Percentiles rank a stretch among this genome's conserved stretches.
These are phyloP conservation scores for Bufo bufo DNA, from an alignment of 2,113 vertebrate genomes.

Conservation along the genomic window DNA sequence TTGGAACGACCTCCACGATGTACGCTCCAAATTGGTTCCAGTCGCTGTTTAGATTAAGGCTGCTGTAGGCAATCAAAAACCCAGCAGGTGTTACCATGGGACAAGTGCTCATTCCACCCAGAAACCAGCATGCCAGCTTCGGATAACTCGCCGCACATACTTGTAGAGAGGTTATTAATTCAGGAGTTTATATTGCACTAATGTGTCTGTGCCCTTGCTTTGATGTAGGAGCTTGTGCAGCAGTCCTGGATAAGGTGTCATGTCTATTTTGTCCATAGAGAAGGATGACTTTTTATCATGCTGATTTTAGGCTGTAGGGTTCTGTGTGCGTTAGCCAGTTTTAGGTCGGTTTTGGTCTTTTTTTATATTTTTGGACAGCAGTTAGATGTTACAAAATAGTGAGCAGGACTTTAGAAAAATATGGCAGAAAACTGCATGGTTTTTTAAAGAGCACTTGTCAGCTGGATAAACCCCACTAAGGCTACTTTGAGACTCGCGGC, in stretches of 20 bases:
- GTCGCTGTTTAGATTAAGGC: slow-evolving; percentile 46
- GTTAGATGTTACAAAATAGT: no score
- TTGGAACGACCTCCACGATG: slow-evolving; percentile 33
- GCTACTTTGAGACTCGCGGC: no score
- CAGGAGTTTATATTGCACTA: slow-evolving; percentile 4
- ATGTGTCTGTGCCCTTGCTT: not conserved
- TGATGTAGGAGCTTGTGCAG: not conserved
- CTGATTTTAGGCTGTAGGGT: not conserved
- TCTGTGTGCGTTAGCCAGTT: no score
- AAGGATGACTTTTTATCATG: no score
- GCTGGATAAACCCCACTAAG: no score
- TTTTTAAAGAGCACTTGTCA: no score
- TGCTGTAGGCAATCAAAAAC: slow-evolving; percentile 51
- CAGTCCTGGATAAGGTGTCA: not conserved
- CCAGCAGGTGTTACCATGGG: slow-evolving; percentile 29
- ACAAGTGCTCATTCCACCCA: not conserved
- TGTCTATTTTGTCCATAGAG: not conserved
- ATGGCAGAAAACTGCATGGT: no score
- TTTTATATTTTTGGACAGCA: no score
- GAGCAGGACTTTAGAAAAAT: no score
- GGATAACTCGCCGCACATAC: slow-evolving; percentile 1
- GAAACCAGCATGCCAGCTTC: slow-evolving; percentile 16
- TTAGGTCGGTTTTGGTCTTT: no score
- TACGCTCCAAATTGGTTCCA: slow-evolving; percentile 45
- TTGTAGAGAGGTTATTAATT: slow-evolving; percentile 28